Base-by-base conservation (phyloP, 2,797 vertebrate species). In the Bradypodion ventrale region DNA sequence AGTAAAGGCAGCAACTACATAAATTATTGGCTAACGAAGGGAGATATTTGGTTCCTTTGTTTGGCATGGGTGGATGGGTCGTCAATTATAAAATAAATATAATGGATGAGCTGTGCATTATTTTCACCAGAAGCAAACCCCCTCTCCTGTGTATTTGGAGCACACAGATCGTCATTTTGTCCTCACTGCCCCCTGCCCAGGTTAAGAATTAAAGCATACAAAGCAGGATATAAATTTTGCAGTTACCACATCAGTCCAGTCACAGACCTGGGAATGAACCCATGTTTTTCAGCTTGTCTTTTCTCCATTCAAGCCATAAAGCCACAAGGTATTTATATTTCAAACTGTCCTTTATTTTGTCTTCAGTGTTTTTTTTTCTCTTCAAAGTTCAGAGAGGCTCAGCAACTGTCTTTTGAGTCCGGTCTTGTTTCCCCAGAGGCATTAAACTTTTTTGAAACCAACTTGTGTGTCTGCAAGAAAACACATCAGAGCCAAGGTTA, bases 301-400 rank as follows among this genome's bases (percentile, higher is more conserved):
- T 72, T 76, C 65, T 83, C 37, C 56, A 66, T 42, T 46, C 56
- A 46, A 75, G 29, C 70, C 76, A 40, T 46, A 68, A 68, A 86
- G 75, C n/a, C 60, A 59, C n/a, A 73, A 35, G 16, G 37, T n/a
- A 76, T 65, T 46, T 83, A 52, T 59, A 29, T 75, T 80, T 37
- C 60, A 73, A 75, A 65, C 75, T 74, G 37, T 32, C 35, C 32
- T 84, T 52, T 29, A 27, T 37, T 63, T 68, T 19, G 3, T 44
- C 49, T 27, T 12, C 19, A 82, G 60, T 16, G 7, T 25, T 10
- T 16, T 65, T 65, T 42, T 15, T 16, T 16, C n/a, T 37, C 70
- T 75, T 75, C 49, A 75, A 80, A 75, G 62, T 68, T 74, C 62
- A 75, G 21, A 56, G 60, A 78, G 60, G 21, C 44, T 32, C 37